Conservation (phyloP, 64 coral and sea anemone species). For the Stichodactyla helianthus region DNA sequence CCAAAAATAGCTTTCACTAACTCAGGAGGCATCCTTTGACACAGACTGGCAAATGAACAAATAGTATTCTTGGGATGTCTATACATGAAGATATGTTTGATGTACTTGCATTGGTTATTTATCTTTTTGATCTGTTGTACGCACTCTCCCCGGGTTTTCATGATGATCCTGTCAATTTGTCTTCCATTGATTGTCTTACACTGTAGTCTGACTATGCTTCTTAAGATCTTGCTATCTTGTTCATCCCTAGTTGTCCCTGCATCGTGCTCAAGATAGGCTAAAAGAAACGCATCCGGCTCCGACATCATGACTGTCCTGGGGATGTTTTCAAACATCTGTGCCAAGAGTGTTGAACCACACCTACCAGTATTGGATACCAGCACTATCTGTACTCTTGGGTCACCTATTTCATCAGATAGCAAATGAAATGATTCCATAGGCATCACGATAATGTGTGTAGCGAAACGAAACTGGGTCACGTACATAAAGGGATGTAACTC, state of each 20-base stretch:
- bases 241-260: not conserved
- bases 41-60: not conserved
- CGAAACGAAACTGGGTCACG: slow-evolving; percentile 3
- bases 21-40: too few relatives aligned
- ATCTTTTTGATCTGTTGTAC: slow-evolving; percentile 12
- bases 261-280: not conserved
- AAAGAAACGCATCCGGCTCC: slow-evolving; percentile 1
- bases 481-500: slow-evolving; percentile 10
- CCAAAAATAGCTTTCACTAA: not conserved
- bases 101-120: not conserved
- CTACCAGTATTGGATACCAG: slow-evolving; percentile 15
- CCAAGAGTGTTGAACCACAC: slow-evolving; percentile 22
- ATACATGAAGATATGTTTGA: slow-evolving; percentile 30
- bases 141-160: not conserved
- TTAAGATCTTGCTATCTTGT: not conserved
- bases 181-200: not conserved
- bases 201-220: slow-evolving; percentile 17
- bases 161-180: slow-evolving; percentile 8
- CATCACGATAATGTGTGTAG: slow-evolving; percentile 14
- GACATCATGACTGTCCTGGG: slow-evolving; percentile 21
- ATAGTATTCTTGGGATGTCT: slow-evolving; percentile 25
- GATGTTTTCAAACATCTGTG: slow-evolving; percentile 1
- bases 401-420: slow-evolving; percentile 15
- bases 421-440: slow-evolving; percentile 20
- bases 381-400: not conserved